phyloP scores from a whole-genome alignment of 1,140 invertebrate species.

The Neodiprion pinetum region DNA sequence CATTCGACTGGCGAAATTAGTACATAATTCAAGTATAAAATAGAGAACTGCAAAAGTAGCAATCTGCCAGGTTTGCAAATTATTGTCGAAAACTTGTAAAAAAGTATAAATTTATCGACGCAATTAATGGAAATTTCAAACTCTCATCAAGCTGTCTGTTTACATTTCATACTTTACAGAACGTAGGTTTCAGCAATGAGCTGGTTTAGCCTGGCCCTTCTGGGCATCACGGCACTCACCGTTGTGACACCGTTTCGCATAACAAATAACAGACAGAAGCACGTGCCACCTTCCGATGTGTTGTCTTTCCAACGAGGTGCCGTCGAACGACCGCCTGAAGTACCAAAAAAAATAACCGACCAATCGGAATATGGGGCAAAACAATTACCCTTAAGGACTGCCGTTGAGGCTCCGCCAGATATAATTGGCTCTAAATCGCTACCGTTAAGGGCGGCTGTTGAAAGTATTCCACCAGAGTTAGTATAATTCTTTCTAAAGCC shows the following conservation, averaged over 20 bases:
- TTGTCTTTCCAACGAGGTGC: slow-evolving; percentile 62
- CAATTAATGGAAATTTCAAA: no score
- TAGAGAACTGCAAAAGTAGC: no score
- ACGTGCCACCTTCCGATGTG: slow-evolving; percentile 31
- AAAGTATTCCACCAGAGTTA: slow-evolving; percentile 60
- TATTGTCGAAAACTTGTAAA: no score
- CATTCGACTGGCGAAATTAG: no score
- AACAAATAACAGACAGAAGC: slow-evolving; percentile 26
- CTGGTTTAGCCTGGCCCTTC: slow-evolving; percentile 24
- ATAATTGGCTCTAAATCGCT: slow-evolving; percentile 42
- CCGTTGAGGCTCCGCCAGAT: slow-evolving; percentile 64
- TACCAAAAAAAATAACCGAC: slow-evolving; percentile 29
- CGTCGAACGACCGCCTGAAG: slow-evolving; percentile 62
- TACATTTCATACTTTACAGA: neutral
- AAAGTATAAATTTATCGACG: no score
- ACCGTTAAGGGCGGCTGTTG: slow-evolving; percentile 67
- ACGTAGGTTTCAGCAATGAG: neutral
- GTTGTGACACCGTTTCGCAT: slow-evolving; percentile 41
- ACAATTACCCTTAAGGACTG: slow-evolving; percentile 62
- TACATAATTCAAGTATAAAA: no score
- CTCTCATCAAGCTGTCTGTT: no score
- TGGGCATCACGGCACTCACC: slow-evolving; percentile 37
- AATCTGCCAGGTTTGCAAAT: no score
- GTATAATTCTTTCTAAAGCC: neutral
- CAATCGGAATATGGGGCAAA: slow-evolving; percentile 45